Evolutionary conservation across 2,888 invertebrate genomes (phyloP).

Genomic region (Trachelus iudaicus): DNA sequence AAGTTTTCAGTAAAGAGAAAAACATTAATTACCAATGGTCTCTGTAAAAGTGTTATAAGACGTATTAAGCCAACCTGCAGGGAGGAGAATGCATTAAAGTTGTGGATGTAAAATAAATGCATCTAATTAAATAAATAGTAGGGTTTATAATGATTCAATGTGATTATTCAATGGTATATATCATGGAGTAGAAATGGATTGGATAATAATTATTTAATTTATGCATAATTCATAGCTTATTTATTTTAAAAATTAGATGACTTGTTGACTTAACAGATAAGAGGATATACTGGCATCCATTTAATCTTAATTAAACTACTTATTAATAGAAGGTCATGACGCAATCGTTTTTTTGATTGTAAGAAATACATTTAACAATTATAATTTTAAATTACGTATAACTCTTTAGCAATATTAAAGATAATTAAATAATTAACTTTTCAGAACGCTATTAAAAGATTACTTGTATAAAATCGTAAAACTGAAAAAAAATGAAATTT

Average conservation of each 20-base stretch:
- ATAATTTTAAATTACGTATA: neutral
- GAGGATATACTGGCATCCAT: neutral
- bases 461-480: neutral
- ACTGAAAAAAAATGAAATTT: neutral
- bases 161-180: neutral
- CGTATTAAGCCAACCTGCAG: slow-evolving; percentile 20
- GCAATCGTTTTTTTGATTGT: neutral
- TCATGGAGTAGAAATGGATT: neutral
- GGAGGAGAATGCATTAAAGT: slow-evolving; percentile 11
- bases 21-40: slow-evolving; percentile 32
- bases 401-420: neutral
- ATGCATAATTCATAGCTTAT: neutral
- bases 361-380: neutral
- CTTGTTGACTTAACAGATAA: neutral
- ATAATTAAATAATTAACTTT: too few relatives aligned
- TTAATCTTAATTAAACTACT: neutral
- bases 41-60: slow-evolving; percentile 36
- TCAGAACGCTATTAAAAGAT: neutral
- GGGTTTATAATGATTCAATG: neutral
- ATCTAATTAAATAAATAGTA: neutral
- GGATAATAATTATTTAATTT: neutral
- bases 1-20: slow-evolving; percentile 10
- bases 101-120: neutral
- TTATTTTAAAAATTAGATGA: neutral
- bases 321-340: too few relatives aligned